Conservation (phyloP, 2,797 vertebrate species). For the Hybognathus amarus region DNA sequence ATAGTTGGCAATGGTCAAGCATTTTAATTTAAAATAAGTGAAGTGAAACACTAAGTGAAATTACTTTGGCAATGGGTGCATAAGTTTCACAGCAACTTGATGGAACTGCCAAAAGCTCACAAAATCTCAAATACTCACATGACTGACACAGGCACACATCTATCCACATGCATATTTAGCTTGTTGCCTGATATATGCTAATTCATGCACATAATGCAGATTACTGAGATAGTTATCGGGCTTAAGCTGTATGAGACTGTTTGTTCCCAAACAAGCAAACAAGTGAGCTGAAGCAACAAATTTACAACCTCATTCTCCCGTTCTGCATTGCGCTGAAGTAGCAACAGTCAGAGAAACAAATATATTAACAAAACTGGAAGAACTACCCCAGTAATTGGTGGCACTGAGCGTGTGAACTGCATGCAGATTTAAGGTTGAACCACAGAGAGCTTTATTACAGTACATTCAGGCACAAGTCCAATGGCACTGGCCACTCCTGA, state of each 20-base stretch:
- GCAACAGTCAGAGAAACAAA: constrained; percentile 53
- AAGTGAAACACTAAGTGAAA: constrained; percentile 41
- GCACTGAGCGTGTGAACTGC: constrained; percentile 31
- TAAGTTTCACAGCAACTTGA: constrained; percentile 37
- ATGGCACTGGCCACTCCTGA: constrained; percentile 34
- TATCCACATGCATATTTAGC: constrained; percentile 62
- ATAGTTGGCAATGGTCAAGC: neutral
- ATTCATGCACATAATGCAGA: constrained; percentile 65
- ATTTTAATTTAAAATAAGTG: constrained; percentile 45
- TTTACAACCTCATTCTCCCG: constrained; percentile 48
- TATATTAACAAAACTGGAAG: constrained; percentile 47
- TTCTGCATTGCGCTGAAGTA: constrained; percentile 19
- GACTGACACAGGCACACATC: constrained; percentile 47
- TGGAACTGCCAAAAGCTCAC: constrained; percentile 34
- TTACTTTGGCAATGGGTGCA: constrained; percentile 27
- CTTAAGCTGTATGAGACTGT: constrained; percentile 50
- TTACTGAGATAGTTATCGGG: constrained; percentile 53
- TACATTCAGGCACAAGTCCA: constrained; percentile 42
- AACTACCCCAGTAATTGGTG: constrained; percentile 27
- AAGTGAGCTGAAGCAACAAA: constrained; percentile 55
- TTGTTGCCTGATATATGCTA: constrained; percentile 58
- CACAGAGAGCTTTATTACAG: constrained; percentile 33
- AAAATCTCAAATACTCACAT: constrained; percentile 34
- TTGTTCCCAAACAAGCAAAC: constrained; percentile 58
- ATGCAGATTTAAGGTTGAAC: constrained; percentile 41